Evolutionary conservation across 37 sponge, comb jelly and placozoan genomes (phyloP).

Genomic region (Bolinopsis microptera): DNA sequence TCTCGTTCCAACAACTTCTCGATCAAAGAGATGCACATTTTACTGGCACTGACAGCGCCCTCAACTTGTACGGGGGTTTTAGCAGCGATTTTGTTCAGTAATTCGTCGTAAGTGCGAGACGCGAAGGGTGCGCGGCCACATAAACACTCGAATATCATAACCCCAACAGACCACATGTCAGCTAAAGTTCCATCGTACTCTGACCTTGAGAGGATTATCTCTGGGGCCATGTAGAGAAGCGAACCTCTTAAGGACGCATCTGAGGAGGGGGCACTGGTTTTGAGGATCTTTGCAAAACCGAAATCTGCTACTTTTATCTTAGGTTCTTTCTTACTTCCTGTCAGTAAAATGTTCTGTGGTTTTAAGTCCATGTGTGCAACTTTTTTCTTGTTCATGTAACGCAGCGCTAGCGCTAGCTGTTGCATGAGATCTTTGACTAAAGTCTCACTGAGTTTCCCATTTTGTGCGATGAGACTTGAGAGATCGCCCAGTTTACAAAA

Average conservation of each 20-base stretch:
- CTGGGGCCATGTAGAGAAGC: slow-evolving; percentile 63
- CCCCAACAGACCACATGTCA: slow-evolving; percentile 59
- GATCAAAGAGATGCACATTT: slow-evolving; percentile 22
- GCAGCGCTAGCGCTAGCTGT: slow-evolving; percentile 48
- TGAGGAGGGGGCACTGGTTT: background rate
- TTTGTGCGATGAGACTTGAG: background rate
- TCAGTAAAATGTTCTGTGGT: slow-evolving; percentile 57
- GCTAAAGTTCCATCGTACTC: slow-evolving; percentile 22
- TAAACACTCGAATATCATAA: slow-evolving; percentile 39
- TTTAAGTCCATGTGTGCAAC: slow-evolving; percentile 52
- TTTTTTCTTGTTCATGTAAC: slow-evolving; percentile 61
- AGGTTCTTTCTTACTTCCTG: slow-evolving; percentile 31
- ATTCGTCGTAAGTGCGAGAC: slow-evolving; percentile 53
- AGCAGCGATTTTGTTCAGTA: background rate
- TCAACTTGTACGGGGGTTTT: slow-evolving; percentile 37
- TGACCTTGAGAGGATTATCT: background rate
- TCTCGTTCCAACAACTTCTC: slow-evolving; percentile 32
- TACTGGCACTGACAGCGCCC: background rate
- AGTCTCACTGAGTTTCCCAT: background rate
- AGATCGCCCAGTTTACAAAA: slow-evolving; percentile 41
- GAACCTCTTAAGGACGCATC: slow-evolving; percentile 47
- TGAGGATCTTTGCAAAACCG: slow-evolving; percentile 65
- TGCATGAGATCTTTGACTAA: slow-evolving; percentile 19
- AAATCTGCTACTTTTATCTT: slow-evolving; percentile 59
- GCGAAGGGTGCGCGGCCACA: slow-evolving; percentile 63